Conservation (phyloP, 2,797 vertebrate genomes). For the Sebastes elongatus region DNA sequence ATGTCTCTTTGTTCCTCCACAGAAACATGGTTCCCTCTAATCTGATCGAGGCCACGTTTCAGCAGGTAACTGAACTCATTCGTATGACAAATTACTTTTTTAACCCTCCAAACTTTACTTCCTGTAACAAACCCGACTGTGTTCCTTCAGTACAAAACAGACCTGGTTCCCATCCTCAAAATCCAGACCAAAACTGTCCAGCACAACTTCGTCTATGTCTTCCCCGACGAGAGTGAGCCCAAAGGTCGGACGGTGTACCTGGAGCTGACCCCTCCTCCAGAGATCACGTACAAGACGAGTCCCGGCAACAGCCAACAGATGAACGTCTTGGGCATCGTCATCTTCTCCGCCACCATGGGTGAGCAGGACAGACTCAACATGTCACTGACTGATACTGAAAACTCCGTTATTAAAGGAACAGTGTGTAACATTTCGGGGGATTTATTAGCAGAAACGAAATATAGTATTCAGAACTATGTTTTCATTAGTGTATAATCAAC, state of each 20-base stretch:
- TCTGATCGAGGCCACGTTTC: slow-evolving; percentile 90
- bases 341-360: slow-evolving; percentile 94
- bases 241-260: slow-evolving; percentile 83
- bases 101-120: background rate
- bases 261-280: slow-evolving; percentile 86
- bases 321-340: slow-evolving; percentile 92
- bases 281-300: slow-evolving; percentile 84
- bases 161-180: slow-evolving; percentile 85
- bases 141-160: slow-evolving; percentile 86
- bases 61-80: slow-evolving; percentile 81
- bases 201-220: slow-evolving; percentile 86
- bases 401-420: background rate
- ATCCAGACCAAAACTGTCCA: slow-evolving; percentile 62
- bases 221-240: slow-evolving; percentile 81
- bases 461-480: too few species aligned
- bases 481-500: too few species aligned
- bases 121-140: background rate
- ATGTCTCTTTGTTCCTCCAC: background rate
- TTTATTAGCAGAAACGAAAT: background rate
- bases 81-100: background rate
- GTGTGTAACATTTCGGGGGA: background rate
- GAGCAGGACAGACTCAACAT: background rate
- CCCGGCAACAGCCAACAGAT: slow-evolving; percentile 90
- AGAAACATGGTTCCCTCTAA: slow-evolving; percentile 95
- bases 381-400: background rate